These are phyloP conservation scores for Formicarius rufipectus DNA, from an alignment of 2,113 vertebrate species.

Conservation along the genomic window DNA sequence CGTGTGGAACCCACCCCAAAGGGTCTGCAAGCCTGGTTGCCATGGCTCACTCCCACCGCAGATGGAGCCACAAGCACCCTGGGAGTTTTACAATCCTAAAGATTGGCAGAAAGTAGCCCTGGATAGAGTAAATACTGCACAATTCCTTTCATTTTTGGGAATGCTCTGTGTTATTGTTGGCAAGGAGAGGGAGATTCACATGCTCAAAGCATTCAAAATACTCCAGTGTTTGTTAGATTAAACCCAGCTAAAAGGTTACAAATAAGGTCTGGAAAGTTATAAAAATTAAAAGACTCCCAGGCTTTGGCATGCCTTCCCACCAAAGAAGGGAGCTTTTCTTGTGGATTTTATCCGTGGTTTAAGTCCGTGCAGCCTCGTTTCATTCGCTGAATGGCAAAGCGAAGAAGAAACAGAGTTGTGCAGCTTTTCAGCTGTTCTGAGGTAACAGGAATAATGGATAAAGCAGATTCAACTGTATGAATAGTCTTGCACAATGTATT, in stretches of 20 bases:
- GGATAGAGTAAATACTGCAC: not conserved
- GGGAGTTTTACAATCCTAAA: not conserved
- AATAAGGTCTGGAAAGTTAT: not conserved
- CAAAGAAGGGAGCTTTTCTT: not conserved
- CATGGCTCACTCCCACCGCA: not conserved
- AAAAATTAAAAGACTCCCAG: not conserved
- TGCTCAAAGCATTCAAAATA: not conserved
- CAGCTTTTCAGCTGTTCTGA: not conserved
- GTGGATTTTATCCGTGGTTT: rapidly evolving
- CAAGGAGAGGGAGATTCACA: not conserved
- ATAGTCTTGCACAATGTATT: not conserved
- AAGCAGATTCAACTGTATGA: not conserved
- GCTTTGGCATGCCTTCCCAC: not conserved
- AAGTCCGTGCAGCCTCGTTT: not conserved
- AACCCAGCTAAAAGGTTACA: not conserved
- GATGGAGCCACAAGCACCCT: not conserved
- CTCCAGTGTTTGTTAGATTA: not conserved
- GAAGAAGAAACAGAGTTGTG: not conserved
- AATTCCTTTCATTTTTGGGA: not conserved
- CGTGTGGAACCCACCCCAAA: not conserved
- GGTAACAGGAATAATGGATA: not conserved
- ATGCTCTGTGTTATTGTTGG: not conserved
- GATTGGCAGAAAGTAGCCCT: not conserved
- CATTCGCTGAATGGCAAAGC: not conserved
- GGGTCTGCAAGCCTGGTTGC: not conserved